Evolutionary conservation across 2,888 invertebrate genomes (phyloP), one percentile per base, ranked within the genome.

Genomic region (Brachynemurus nebulosus): DNA sequence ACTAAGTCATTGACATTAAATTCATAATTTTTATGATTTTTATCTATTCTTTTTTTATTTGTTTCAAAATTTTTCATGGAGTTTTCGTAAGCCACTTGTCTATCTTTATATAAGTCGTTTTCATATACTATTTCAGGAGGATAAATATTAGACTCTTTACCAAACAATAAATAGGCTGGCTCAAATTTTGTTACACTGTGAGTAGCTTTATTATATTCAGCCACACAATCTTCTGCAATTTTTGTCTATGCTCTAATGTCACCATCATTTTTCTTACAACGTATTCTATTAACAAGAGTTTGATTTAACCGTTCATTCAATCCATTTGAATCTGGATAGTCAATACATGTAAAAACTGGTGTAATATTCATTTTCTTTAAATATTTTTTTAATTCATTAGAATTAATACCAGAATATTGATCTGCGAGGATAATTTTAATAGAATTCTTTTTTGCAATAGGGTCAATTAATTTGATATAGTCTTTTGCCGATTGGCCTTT

Each of bases 341-440:
- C 45, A 23, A 52, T 44, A 20, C 48, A 48, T 11, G 53, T 52
- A 42, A 51, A 52, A 21, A 52, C 39, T 35, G 51, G 16, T 30
- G 42, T 42, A 27, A 53, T 52, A 11, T 45, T 42, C 40, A 46
- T 38, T 37, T 30, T 45, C 41, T 51, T 34, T 42, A 51, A 23
- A 45, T 47, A 51, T 27, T 45, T 45, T 45, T 54, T 53, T 37
- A 55, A 50, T 40, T 55, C 47, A 19, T 25, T 40, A 35, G 54
- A 54, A 37, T 52, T 54, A 30, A 52, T 46, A 16, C 52, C 52
- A 20, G 51, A 39, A 42, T 53, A 55, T 42, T 54, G 53, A 41
- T 53, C 53, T n/a, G 51, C 46, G 17, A 53, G 43, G 34, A 54
- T 18, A 16, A 46, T 48, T 45, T 48, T 42, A 36, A 54, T 53